Evolutionary conservation across 2,113 vertebrate genomes (phyloP).

Genomic region (Bettongia penicillata): DNA sequence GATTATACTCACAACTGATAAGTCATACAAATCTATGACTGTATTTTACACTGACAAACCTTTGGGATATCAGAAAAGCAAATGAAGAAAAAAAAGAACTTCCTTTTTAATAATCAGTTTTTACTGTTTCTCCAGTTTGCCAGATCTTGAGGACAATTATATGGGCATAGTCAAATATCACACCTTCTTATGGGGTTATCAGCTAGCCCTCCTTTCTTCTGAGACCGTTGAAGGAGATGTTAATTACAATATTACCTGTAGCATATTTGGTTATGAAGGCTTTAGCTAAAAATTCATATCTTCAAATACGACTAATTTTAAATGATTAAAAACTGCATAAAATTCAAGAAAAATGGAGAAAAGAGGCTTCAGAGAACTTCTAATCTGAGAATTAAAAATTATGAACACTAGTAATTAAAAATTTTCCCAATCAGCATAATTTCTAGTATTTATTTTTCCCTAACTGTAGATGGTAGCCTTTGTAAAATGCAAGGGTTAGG

Average conservation of each 20-base stretch:
- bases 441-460: conserved; percentile 24
- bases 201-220: conserved; percentile 59
- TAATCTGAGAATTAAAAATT: conserved; percentile 36
- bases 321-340: conserved; percentile 56
- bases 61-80: not conserved
- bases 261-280: not conserved
- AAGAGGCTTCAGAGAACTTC: conserved; percentile 29
- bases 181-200: conserved; percentile 53
- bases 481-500: not conserved
- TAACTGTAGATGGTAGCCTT: not conserved
- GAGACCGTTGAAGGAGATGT: conserved; percentile 35
- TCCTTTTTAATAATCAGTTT: not conserved
- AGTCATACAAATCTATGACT: not conserved
- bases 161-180: conserved; percentile 68
- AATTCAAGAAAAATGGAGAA: conserved; percentile 62
- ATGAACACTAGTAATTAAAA: conserved; percentile 38
- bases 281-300: not conserved
- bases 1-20: not conserved
- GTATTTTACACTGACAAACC: not conserved
- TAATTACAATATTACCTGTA: conserved; percentile 56
- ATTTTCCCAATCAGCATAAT: conserved; percentile 46
- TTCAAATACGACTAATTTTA: conserved; percentile 44
- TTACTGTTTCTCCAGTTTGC: conserved; percentile 6
- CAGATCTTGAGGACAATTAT: conserved; percentile 65
- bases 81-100: not conserved